phyloP scores from a whole-genome alignment of 2,888 invertebrate genomes.

The Hirudinaria manillensis region DNA sequence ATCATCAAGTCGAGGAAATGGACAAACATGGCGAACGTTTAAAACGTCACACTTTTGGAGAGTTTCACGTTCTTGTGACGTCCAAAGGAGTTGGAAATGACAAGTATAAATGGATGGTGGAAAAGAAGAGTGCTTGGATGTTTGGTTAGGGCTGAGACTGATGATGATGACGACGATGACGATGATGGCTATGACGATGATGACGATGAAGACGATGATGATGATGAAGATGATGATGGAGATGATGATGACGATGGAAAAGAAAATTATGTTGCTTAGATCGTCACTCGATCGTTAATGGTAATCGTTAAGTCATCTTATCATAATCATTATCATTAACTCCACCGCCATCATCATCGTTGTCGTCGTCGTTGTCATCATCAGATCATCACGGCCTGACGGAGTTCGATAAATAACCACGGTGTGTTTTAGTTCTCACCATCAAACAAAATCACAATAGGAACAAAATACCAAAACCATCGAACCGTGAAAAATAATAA shows the following conservation, averaged over 20 bases:
- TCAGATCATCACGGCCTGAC: background rate
- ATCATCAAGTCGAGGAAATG: too few relatives aligned
- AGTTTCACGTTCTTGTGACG: background rate
- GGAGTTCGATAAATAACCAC: too few relatives aligned
- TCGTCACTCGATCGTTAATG: too few relatives aligned
- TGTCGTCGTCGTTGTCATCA: background rate
- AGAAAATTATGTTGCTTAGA: conserved; percentile 2
- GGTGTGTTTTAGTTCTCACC: too few relatives aligned
- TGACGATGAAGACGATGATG: conserved; percentile 28
- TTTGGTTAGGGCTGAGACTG: conserved; percentile 5
- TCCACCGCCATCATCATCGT: too few relatives aligned
- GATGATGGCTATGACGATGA: conserved; percentile 19
- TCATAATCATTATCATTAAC: too few relatives aligned
- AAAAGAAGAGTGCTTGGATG: background rate
- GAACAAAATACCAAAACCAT: too few relatives aligned
- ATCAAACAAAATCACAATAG: too few relatives aligned
- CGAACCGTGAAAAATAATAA: too few relatives aligned
- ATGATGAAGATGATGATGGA: conserved; percentile 29
- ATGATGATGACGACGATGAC: conserved; percentile 24
- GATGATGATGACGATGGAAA: conserved; percentile 12
- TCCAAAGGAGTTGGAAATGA: background rate
- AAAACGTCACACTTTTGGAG: too few relatives aligned
- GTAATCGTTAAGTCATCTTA: too few relatives aligned
- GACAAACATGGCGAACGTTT: too few relatives aligned
- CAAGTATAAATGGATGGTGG: background rate